phyloP scores from a whole-genome alignment of 2,888 invertebrate genomes.

The Zaprionus bogoriensis region DNA sequence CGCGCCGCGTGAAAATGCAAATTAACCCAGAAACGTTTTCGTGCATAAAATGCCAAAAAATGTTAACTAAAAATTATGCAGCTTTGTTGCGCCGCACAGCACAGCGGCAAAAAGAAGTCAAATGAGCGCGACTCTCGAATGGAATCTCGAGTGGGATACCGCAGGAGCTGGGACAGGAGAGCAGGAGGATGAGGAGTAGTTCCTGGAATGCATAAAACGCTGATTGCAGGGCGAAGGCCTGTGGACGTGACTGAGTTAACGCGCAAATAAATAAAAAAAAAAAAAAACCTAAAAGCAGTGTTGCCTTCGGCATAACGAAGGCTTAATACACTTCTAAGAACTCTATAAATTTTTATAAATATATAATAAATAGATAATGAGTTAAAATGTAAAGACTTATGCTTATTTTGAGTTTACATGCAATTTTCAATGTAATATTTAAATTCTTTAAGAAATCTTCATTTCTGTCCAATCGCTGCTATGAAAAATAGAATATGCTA shows the following conservation, averaged over 20 bases:
- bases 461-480: too few relatives aligned
- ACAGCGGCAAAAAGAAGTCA: slow-evolving; percentile 22
- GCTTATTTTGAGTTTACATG: too few relatives aligned
- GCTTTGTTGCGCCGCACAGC: slow-evolving; percentile 45
- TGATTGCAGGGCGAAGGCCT: slow-evolving; percentile 40
- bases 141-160: background rate
- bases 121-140: slow-evolving; percentile 31
- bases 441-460: too few relatives aligned
- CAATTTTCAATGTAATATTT: too few relatives aligned
- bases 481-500: too few relatives aligned
- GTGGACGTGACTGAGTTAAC: slow-evolving; percentile 48
- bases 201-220: slow-evolving; percentile 40
- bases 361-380: too few relatives aligned
- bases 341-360: too few relatives aligned
- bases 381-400: too few relatives aligned
- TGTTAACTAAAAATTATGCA: slow-evolving; percentile 67
- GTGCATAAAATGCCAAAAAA: slow-evolving; percentile 69
- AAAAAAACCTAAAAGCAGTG: too few relatives aligned
- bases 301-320: too few relatives aligned
- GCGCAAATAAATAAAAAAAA: slow-evolving; percentile 50
- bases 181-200: background rate
- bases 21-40: slow-evolving; percentile 72
- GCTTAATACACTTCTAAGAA: too few relatives aligned
- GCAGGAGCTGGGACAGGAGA: background rate
- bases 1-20: slow-evolving; percentile 40